phyloP scores from a whole-genome alignment of 2,113 vertebrate species.

The Peromyscus polionotus region DNA sequence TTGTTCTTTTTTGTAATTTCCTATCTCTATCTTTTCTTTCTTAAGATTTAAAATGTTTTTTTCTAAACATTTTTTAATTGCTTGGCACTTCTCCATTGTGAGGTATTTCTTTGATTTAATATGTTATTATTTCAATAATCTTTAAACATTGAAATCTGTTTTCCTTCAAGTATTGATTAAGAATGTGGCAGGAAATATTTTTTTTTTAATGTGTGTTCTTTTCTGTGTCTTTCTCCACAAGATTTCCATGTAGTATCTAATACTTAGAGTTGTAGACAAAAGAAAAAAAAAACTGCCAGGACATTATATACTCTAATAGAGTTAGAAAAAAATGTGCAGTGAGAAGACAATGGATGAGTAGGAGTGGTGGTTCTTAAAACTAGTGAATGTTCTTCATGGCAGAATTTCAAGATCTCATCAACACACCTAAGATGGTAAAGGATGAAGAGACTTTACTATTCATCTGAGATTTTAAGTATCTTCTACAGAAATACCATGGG shows the following conservation, averaged over 20 bases:
- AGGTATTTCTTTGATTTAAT: neutral
- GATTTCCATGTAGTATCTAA: neutral
- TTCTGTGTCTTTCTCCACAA: neutral
- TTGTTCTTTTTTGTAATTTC: neutral
- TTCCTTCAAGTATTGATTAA: neutral
- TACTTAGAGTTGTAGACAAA: neutral
- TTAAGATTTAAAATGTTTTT: neutral
- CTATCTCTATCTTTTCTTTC: neutral
- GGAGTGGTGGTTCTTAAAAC: neutral
- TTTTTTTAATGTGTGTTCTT: constrained; percentile 15
- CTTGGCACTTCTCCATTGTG: neutral
- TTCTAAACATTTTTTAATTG: neutral
- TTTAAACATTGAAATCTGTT: neutral
- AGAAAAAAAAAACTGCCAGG: neutral
- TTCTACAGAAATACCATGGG: neutral
- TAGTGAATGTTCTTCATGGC: neutral
- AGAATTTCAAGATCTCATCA: neutral
- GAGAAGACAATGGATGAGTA: neutral
- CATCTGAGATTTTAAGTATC: neutral
- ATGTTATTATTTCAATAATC: neutral
- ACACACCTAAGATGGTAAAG: neutral
- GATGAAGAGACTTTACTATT: neutral
- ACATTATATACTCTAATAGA: neutral
- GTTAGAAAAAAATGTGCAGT: neutral
- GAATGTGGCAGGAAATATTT: neutral